A percentile compares a stretch with the other conserved stretches of the same genome.
Evolutionary conservation across 2,113 vertebrate genomes (phyloP).

Genomic region (Scophthalmus maximus): DNA sequence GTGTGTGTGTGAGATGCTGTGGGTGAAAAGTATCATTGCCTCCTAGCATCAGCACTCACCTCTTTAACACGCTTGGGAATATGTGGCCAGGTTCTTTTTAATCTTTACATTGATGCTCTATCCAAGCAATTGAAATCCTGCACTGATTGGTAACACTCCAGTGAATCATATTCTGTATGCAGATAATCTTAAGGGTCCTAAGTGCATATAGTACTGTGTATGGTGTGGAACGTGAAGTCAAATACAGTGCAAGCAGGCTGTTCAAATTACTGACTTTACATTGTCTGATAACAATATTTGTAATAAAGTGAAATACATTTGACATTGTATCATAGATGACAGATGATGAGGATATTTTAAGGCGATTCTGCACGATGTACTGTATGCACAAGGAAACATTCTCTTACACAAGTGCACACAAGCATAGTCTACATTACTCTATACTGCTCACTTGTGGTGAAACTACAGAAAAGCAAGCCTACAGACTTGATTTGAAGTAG

Average conservation of each 20-base stretch:
- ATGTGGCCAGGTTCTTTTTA: neutral
- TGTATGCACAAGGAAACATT: too few species aligned
- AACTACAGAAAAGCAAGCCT: constrained; percentile 3
- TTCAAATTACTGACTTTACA: too few species aligned
- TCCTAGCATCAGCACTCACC: neutral
- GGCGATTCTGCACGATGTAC: too few species aligned
- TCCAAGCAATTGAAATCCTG: neutral
- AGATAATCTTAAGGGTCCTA: too few species aligned
- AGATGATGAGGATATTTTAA: too few species aligned
- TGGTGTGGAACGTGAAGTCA: neutral
- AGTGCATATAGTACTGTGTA: neutral
- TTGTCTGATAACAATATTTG: neutral
- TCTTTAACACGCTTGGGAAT: constrained; percentile 24
- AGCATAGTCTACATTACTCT: neutral
- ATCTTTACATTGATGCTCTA: neutral
- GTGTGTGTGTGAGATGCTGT: constrained; percentile 7
- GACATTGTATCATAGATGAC: too few species aligned
- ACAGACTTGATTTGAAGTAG: too few species aligned
- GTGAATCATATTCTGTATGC: neutral
- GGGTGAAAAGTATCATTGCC: constrained; percentile 24
- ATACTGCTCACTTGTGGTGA: neutral
- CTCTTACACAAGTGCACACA: too few species aligned
- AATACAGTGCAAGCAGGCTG: too few species aligned
- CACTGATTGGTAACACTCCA: too few species aligned
- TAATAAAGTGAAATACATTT: too few species aligned